phyloP scores from a whole-genome alignment of 2,888 invertebrate species.

The Eupithecia dodoneata region DNA sequence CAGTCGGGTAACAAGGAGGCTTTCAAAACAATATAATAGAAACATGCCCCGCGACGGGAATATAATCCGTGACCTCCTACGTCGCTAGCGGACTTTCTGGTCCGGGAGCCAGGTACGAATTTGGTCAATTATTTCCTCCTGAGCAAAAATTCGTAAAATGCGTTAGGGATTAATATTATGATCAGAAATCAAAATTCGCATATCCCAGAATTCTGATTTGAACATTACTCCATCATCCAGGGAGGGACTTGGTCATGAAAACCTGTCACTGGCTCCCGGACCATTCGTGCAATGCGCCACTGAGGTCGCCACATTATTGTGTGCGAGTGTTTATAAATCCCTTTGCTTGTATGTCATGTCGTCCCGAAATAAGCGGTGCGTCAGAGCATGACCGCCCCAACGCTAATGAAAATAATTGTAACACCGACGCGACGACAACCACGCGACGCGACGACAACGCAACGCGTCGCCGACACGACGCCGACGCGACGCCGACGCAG shows the following conservation, averaged over 20 bases:
- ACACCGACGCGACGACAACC: background rate
- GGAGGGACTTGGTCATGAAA: no score
- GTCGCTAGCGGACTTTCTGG: background rate
- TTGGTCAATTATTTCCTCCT: no score
- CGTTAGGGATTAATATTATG: no score
- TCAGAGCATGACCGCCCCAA: background rate
- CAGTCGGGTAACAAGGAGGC: no score
- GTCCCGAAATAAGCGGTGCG: background rate
- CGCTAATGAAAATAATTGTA: background rate
- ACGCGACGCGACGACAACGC: background rate
- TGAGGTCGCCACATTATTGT: background rate
- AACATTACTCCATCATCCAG: no score
- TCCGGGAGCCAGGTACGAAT: no score
- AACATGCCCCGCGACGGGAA: no score
- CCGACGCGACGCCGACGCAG: background rate
- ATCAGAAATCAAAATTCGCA: no score
- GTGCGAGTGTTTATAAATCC: background rate
- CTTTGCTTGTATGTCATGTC: background rate
- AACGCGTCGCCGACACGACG: background rate
- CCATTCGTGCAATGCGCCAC: background rate
- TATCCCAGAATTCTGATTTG: no score
- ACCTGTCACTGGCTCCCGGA: no score
- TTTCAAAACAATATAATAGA: no score
- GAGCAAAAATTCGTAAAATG: no score
- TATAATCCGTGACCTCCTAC: background rate